phyloP scores from a whole-genome alignment of 2,888 invertebrate species.

The Ormyrus thymus region DNA sequence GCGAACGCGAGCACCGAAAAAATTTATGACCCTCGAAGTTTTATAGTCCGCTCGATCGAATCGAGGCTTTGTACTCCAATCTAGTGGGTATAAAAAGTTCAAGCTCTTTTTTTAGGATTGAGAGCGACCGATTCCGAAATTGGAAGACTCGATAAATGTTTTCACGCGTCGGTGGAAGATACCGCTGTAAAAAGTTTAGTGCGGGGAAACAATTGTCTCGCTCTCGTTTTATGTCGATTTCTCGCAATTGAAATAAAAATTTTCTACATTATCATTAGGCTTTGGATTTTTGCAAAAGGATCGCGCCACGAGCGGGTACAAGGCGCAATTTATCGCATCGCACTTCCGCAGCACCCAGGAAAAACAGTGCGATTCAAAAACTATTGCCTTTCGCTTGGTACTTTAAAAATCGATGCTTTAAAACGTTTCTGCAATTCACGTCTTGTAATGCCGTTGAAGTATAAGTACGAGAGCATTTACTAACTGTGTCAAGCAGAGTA shows the following conservation, averaged over 20 bases:
- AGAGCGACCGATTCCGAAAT: background rate
- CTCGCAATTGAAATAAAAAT: no score
- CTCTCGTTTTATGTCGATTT: no score
- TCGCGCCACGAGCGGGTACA: no score
- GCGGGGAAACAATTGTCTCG: no score
- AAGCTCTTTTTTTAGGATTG: background rate
- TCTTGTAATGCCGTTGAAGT: conserved; percentile 11
- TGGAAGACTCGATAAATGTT: background rate
- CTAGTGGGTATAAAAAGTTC: background rate
- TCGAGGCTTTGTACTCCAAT: background rate
- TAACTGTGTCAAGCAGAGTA: conserved; percentile 41
- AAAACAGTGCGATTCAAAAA: no score
- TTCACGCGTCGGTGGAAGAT: background rate
- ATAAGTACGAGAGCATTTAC: conserved; percentile 17
- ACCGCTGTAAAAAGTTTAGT: background rate
- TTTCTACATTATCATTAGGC: no score
- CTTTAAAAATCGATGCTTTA: no score
- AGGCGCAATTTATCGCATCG: no score
- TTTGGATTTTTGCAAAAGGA: no score
- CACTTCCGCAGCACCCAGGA: no score
- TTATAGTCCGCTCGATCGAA: conserved; percentile 20
- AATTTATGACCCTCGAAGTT: conserved; percentile 32
- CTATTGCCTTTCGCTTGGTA: no score
- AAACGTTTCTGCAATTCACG: background rate
- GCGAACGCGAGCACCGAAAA: conserved; percentile 4